Percentiles rank a stretch among this genome's conserved stretches.
Evolutionary conservation across 64 coral and sea anemone species (phyloP).

Genomic region (Hydrozoanthus tunicans): DNA sequence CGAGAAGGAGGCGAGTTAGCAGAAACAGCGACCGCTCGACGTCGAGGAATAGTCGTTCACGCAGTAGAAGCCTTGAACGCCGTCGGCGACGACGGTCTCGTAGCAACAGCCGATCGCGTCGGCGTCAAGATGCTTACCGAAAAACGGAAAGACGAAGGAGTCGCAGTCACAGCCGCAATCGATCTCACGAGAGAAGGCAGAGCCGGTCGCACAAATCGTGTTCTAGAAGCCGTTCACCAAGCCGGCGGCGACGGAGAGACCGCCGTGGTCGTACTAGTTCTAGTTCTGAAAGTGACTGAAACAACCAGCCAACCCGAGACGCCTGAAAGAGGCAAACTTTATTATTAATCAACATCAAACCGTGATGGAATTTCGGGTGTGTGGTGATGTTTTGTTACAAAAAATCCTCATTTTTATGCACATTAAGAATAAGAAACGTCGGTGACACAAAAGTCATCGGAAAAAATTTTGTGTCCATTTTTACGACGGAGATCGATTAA

Average conservation of each 20-base stretch:
- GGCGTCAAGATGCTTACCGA: constrained; percentile 6
- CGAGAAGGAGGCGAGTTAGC: not conserved
- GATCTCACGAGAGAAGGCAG: constrained; percentile 23
- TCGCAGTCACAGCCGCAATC: constrained; percentile 18
- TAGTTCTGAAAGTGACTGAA: constrained; percentile 13
- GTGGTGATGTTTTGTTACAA: too few relatives aligned
- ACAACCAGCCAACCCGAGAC: not conserved
- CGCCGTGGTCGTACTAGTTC: constrained; percentile 16
- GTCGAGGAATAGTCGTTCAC: not conserved
- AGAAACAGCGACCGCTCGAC: not conserved
- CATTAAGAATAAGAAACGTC: too few relatives aligned
- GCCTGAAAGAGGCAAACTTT: not conserved
- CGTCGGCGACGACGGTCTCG: not conserved
- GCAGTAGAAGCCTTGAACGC: not conserved
- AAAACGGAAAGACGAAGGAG: constrained; percentile 9
- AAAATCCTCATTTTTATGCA: too few relatives aligned
- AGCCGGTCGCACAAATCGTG: constrained; percentile 28
- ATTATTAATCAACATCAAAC: too few relatives aligned
- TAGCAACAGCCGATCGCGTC: constrained; percentile 29
- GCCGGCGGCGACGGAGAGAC: not conserved
- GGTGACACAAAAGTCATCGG: too few relatives aligned
- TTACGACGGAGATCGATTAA: too few relatives aligned
- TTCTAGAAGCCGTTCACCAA: constrained; percentile 38
- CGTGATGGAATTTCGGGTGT: too few relatives aligned
- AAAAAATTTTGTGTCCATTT: too few relatives aligned